Evolutionary conservation across 2,888 invertebrate species (phyloP).

Genomic region (Thymelicus lineola): DNA sequence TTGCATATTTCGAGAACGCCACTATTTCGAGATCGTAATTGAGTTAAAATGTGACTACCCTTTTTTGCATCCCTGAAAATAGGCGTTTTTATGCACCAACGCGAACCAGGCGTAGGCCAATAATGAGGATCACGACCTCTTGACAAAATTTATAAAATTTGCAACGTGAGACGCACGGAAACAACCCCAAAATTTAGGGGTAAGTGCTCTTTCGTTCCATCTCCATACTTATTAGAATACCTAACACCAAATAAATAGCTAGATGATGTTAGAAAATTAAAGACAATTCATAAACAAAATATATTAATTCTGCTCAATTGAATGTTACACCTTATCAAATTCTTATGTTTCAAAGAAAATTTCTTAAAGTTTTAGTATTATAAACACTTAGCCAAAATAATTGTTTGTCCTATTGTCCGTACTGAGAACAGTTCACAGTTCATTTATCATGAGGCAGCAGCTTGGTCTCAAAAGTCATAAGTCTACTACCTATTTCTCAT

Average conservation of each 20-base stretch:
- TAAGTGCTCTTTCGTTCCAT: neutral
- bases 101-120: constrained; percentile 32
- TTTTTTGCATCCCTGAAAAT: constrained; percentile 31
- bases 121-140: neutral
- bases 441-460: too few species aligned
- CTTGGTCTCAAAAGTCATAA: too few species aligned
- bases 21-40: constrained; percentile 35
- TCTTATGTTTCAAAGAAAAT: too few species aligned
- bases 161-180: neutral
- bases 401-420: too few species aligned
- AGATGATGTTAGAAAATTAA: too few species aligned
- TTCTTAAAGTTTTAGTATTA: too few species aligned
- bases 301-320: too few species aligned
- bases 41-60: constrained; percentile 36
- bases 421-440: too few species aligned
- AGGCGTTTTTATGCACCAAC: constrained; percentile 25
- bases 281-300: too few species aligned
- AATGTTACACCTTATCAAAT: too few species aligned
- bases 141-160: constrained; percentile 3
- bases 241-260: neutral
- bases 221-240: neutral
- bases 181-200: neutral
- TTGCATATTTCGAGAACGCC: constrained; percentile 36
- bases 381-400: too few species aligned
- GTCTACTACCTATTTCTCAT: too few species aligned